Conservation (phyloP, 2,888 invertebrate genomes). For the Zonitis immaculata region DNA sequence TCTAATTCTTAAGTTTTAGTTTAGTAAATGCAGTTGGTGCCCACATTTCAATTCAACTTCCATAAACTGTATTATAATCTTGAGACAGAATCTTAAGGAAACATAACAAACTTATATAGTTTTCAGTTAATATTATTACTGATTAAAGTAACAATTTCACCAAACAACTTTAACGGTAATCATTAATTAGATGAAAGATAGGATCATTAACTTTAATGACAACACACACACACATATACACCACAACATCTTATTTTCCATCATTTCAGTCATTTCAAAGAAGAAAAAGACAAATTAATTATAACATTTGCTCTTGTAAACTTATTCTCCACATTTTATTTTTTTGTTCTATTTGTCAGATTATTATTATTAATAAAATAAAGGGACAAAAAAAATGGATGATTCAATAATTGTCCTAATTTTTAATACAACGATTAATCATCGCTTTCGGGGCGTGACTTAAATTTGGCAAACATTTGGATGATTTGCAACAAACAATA, state of each 20-base stretch:
- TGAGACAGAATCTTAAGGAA: not conserved
- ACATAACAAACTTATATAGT: not conserved
- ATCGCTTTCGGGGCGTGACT: not conserved
- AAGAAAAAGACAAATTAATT: too few relatives aligned
- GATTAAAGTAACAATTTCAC: constrained; percentile 2
- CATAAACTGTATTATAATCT: not conserved
- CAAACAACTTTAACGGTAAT: constrained; percentile 1
- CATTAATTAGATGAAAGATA: not conserved
- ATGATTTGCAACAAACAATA: too few relatives aligned
- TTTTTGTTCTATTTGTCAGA: too few relatives aligned
- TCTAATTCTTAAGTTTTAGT: too few relatives aligned
- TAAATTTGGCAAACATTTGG: too few relatives aligned
- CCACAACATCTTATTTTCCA: constrained; percentile 1
- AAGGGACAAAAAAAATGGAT: too few relatives aligned
- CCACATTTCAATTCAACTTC: not conserved
- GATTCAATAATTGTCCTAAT: not conserved
- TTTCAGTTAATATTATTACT: constrained; percentile 1
- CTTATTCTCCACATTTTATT: too few relatives aligned
- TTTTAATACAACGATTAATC: not conserved
- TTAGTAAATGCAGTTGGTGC: not conserved
- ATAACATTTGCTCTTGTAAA: too few relatives aligned
- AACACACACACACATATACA: too few relatives aligned
- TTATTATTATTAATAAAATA: too few relatives aligned
- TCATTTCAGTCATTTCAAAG: not conserved
- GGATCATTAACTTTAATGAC: not conserved